Percentiles rank a stretch among this genome's conserved stretches.
Evolutionary conservation across 2,888 invertebrate species (phyloP).

Genomic region (Catocala fraxini): DNA sequence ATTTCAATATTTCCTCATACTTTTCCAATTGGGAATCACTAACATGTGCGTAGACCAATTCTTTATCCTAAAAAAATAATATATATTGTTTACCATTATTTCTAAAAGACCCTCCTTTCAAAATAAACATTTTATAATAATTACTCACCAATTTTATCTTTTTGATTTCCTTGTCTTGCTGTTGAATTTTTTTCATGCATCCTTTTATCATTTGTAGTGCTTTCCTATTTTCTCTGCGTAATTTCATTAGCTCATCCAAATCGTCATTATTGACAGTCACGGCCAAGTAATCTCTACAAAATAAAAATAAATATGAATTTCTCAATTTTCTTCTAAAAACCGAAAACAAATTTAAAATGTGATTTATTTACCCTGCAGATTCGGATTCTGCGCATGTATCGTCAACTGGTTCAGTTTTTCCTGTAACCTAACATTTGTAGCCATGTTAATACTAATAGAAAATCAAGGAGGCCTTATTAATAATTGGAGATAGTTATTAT

Average conservation of each 20-base stretch:
- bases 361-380: conserved; percentile 70
- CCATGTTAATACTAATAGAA: too few relatives aligned
- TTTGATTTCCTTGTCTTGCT: conserved; percentile 84
- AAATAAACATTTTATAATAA: background rate
- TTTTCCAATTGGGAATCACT: conserved; percentile 81
- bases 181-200: conserved; percentile 86
- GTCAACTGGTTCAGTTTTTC: conserved; percentile 62
- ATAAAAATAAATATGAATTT: background rate
- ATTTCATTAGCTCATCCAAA: conserved; percentile 77
- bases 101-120: too few relatives aligned
- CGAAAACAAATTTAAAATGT: background rate
- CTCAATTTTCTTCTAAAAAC: too few relatives aligned
- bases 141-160: conserved; percentile 76
- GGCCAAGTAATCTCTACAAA: conserved; percentile 71
- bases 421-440: conserved; percentile 50
- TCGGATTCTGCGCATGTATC: conserved; percentile 79
- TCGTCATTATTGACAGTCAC: conserved; percentile 75
- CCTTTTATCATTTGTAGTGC: conserved; percentile 88
- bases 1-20: conserved; percentile 82
- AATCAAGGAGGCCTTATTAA: too few relatives aligned
- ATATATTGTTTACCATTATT: too few relatives aligned
- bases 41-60: conserved; percentile 75
- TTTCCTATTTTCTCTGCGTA: conserved; percentile 86
- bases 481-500: too few relatives aligned
- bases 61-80: conserved; percentile 69